phyloP scores from a whole-genome alignment of 2,888 invertebrate species.

The Cerceris rybyensis region DNA sequence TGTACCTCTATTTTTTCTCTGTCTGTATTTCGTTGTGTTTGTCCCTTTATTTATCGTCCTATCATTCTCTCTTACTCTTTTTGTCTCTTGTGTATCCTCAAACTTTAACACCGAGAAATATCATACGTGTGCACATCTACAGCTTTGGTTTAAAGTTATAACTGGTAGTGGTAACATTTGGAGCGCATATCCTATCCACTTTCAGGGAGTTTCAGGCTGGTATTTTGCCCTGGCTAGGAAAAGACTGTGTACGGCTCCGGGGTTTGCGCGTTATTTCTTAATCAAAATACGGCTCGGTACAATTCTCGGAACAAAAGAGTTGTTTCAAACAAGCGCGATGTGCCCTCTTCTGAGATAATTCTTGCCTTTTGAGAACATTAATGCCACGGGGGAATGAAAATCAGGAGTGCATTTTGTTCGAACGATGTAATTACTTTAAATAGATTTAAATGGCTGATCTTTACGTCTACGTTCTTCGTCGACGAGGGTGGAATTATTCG shows the following conservation, averaged over 20 bases:
- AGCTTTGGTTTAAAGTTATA: conserved; percentile 41
- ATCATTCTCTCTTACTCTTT: too few species aligned
- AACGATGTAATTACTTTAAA: background rate
- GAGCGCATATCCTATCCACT: conserved; percentile 37
- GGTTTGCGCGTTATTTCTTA: conserved; percentile 27
- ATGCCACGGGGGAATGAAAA: background rate
- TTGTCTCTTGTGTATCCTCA: background rate
- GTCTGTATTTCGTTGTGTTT: too few species aligned
- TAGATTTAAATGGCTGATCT: background rate
- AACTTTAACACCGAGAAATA: background rate
- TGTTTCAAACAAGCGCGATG: background rate
- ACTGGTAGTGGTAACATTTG: conserved; percentile 34
- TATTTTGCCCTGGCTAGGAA: background rate
- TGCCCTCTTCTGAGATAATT: background rate
- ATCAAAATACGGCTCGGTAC: conserved; percentile 9
- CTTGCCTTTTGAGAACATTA: background rate
- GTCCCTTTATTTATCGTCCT: too few species aligned
- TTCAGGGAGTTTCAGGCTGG: conserved; percentile 35
- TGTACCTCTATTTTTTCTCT: too few species aligned
- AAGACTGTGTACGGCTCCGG: background rate
- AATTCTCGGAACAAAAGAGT: conserved; percentile 3
- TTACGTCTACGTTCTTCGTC: too few species aligned
- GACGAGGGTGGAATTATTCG: too few species aligned
- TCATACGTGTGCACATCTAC: conserved; percentile 26
- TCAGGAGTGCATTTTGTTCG: background rate